Evolutionary conservation across 1,140 invertebrate species (phyloP), one percentile per base, ranked within the genome.

Genomic region (Cecropterus lyciades): DNA sequence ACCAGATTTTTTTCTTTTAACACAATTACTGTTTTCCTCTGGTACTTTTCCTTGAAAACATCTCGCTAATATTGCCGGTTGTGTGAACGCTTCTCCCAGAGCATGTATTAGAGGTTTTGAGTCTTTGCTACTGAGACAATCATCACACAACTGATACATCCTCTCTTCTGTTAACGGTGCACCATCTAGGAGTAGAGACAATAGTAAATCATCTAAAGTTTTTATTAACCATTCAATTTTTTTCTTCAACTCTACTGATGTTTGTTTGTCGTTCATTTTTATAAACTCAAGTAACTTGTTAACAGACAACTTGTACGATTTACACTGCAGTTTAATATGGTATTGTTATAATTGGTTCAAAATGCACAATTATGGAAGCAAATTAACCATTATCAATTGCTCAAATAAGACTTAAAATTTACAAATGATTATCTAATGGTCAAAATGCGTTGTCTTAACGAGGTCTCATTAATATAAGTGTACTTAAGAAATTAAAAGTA

Each of bases 11-110:
- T 74, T 66, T 15, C 33, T 67, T 30, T 75, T 73, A 60, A 48
- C 43, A 60, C 63, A 65, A 45, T 69, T 77, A 6, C 37, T 69
- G 53, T 69, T 77, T 20, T 74, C 72, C 43, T 74, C 70, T 24
- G 70, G 66, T 4, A 76, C 81, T 88, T 94, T 94, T 24, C 88
- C 90, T 59, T 92, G 93, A 75, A 95, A 92, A 84, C 93, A 93
- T 72, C 93, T 93, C 1, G 93, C 92, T 51, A 95, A 75, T 43
- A 93, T 93, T 14, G 91, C 85, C 1, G 94, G 94, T 16, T 91
- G 84, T 24, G 84, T 88, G 64, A 93, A 92, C 0, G 85, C 89
- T 69, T 91, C 84, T 0, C 87, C 86, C 8, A 93, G 52, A 4
- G 87, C 86, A 15, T 81, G 75, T 43, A 87, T 84, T n/a, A 93